These are phyloP conservation scores for Drosophila anceps DNA, from an alignment of 2,888 invertebrate species.

Conservation along the genomic window DNA sequence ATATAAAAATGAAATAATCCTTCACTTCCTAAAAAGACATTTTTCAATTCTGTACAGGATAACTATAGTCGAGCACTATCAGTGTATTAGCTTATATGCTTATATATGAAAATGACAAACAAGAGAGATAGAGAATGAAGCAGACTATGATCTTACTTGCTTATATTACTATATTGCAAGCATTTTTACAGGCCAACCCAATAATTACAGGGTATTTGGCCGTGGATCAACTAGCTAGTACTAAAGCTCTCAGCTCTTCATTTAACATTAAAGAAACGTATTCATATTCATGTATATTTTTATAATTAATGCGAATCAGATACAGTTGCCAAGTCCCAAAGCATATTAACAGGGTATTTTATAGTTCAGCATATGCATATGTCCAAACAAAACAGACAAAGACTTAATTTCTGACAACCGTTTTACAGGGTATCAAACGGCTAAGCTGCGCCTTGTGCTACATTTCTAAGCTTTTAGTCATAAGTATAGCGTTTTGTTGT, in stretches of 20 bases:
- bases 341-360: neutral
- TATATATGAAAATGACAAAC: too few species aligned
- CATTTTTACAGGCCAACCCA: neutral
- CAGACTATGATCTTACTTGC: too few species aligned
- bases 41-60: too few species aligned
- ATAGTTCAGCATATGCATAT: neutral
- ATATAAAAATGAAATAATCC: too few species aligned
- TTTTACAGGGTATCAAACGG: neutral
- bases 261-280: too few species aligned
- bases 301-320: neutral
- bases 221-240: neutral
- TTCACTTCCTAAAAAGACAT: too few species aligned
- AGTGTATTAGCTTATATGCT: too few species aligned
- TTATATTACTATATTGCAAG: too few species aligned
- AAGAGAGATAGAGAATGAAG: too few species aligned
- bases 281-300: neutral
- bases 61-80: too few species aligned
- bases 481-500: neutral
- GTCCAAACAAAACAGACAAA: neutral
- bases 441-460: slow-evolving; percentile 2
- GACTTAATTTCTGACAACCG: neutral
- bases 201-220: neutral
- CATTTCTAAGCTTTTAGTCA: neutral
- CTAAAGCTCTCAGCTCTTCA: too few species aligned
- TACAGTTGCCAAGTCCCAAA: neutral